Evolutionary conservation across 2,888 invertebrate species (phyloP).

Genomic region (Xestobium rufovillosum): DNA sequence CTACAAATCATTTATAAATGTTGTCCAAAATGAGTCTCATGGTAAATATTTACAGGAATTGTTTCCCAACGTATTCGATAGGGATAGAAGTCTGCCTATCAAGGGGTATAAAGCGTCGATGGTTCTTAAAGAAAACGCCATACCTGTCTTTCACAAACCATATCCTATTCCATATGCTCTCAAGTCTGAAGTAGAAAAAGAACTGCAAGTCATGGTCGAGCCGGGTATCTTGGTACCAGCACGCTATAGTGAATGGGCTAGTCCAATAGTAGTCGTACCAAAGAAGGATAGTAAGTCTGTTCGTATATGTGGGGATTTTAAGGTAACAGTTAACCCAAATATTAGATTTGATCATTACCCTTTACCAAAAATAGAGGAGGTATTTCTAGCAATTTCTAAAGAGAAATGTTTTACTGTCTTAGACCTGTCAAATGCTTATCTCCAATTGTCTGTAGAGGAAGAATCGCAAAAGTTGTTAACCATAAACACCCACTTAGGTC

Average conservation of each 20-base stretch:
- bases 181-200: not conserved
- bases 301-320: conserved; percentile 14
- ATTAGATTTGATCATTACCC: conserved; percentile 9
- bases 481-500: conserved; percentile 28
- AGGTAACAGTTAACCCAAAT: conserved; percentile 9
- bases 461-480: conserved; percentile 24
- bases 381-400: too few species aligned
- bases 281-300: conserved; percentile 1
- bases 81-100: not conserved
- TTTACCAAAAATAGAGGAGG: conserved; percentile 4
- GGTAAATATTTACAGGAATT: not conserved
- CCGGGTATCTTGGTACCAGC: conserved; percentile 2
- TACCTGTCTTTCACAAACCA: conserved; percentile 1
- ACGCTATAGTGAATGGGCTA: conserved; percentile 8
- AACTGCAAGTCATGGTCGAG: too few species aligned
- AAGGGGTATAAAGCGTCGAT: not conserved
- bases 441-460: conserved; percentile 21
- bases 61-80: conserved; percentile 2
- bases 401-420: conserved; percentile 11
- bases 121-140: not conserved
- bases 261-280: conserved; percentile 8
- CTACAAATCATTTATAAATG: too few species aligned
- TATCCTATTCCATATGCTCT: conserved; percentile 5
- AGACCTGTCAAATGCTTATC: conserved; percentile 25
- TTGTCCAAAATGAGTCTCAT: too few species aligned